Conservation (phyloP, 2,797 vertebrate genomes). For the Otolemur crassicaudatus region DNA sequence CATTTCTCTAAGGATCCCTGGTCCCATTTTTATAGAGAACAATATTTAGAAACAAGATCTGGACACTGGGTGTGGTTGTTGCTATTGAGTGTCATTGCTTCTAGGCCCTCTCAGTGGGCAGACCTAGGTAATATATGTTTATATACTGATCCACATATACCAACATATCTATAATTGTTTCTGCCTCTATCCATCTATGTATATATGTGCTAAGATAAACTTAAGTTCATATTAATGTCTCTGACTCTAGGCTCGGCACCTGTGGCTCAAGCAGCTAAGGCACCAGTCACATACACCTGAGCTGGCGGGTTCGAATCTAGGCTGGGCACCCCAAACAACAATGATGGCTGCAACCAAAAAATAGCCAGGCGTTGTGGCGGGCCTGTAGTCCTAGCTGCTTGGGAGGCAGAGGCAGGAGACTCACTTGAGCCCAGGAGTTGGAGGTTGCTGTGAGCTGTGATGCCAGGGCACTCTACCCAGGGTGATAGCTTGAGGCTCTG, state of each 20-base stretch:
- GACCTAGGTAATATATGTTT: not conserved
- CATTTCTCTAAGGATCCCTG: not conserved
- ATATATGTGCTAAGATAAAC: not conserved
- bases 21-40: not conserved
- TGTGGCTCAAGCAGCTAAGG: no score
- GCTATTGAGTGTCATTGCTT: not conserved
- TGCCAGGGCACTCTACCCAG: no score
- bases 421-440: no score
- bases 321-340: no score
- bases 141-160: not conserved
- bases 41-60: conserved; percentile 37
- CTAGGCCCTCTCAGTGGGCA: not conserved
- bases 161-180: not conserved
- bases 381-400: no score
- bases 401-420: no score
- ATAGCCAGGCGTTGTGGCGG: no score
- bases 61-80: not conserved
- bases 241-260: not conserved
- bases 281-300: no score
- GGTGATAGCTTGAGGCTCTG: no score
- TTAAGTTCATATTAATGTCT: not conserved
- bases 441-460: no score
- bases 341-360: no score
- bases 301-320: no score
- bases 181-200: not conserved